Conservation (phyloP, 1,140 invertebrate species). For the Augochlora pura region DNA sequence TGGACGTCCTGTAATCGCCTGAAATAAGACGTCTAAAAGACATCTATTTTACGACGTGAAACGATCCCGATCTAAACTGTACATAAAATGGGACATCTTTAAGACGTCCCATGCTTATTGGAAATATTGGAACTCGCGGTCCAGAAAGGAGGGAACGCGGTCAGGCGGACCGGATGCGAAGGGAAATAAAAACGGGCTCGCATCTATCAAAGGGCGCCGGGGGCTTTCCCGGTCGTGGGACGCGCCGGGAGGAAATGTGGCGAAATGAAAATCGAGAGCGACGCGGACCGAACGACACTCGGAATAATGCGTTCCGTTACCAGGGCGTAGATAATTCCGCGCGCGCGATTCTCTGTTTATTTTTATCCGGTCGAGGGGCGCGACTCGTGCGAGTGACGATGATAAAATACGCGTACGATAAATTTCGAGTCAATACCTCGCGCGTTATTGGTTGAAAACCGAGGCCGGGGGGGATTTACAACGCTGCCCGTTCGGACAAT, state of each 20-base stretch:
- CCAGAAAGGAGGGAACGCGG: neutral
- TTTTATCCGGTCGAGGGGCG: neutral
- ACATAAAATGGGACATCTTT: too few relatives aligned
- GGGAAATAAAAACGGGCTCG: neutral
- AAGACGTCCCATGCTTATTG: too few relatives aligned
- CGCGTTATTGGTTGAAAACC: neutral
- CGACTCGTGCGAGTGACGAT: neutral
- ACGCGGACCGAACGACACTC: neutral
- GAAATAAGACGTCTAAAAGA: too few relatives aligned
- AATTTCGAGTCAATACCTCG: neutral
- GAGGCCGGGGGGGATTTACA: neutral
- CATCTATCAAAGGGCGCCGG: neutral
- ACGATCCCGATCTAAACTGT: too few relatives aligned
- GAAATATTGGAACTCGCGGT: too few relatives aligned
- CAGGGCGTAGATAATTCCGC: neutral
- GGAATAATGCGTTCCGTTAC: neutral
- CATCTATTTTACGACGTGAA: too few relatives aligned
- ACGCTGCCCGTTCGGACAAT: too few relatives aligned
- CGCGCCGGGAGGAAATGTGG: neutral
- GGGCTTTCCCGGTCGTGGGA: neutral
- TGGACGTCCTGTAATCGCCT: too few relatives aligned
- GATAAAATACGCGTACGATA: neutral
- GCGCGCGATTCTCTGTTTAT: neutral
- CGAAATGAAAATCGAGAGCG: neutral
- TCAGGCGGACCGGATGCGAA: neutral